Evolutionary conservation across 2,797 vertebrate genomes (phyloP).

Genomic region (Pyrocephalus nanus): DNA sequence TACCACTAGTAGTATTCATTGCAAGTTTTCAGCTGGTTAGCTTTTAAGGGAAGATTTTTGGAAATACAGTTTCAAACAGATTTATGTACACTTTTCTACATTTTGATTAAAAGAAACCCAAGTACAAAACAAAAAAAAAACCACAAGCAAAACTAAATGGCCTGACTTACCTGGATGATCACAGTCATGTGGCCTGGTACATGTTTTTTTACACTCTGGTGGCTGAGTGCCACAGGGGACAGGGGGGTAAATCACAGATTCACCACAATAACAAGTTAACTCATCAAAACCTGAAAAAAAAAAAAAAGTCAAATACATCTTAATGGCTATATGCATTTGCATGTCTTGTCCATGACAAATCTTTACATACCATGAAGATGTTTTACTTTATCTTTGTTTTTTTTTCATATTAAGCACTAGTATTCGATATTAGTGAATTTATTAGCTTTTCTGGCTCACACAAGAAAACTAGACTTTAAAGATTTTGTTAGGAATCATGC

Average conservation of each 20-base stretch:
- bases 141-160: background rate
- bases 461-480: background rate
- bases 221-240: conserved; percentile 94
- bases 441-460: background rate
- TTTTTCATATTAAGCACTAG: background rate
- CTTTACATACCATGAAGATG: background rate
- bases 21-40: background rate
- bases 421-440: background rate
- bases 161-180: conserved; percentile 88
- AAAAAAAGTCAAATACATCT: background rate
- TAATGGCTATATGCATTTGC: background rate
- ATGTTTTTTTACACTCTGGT: conserved; percentile 93
- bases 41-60: background rate
- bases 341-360: background rate
- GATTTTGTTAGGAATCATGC: background rate
- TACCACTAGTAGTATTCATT: background rate
- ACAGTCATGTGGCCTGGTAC: conserved; percentile 90
- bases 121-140: background rate
- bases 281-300: conserved; percentile 91
- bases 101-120: background rate
- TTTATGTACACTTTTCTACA: background rate
- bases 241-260: conserved; percentile 91
- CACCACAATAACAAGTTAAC: conserved; percentile 93
- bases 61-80: background rate
- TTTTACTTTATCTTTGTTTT: background rate